These are phyloP conservation scores for Tetragnatha versicolor DNA, from an alignment of 1,140 invertebrate species.

Conservation along the genomic window DNA sequence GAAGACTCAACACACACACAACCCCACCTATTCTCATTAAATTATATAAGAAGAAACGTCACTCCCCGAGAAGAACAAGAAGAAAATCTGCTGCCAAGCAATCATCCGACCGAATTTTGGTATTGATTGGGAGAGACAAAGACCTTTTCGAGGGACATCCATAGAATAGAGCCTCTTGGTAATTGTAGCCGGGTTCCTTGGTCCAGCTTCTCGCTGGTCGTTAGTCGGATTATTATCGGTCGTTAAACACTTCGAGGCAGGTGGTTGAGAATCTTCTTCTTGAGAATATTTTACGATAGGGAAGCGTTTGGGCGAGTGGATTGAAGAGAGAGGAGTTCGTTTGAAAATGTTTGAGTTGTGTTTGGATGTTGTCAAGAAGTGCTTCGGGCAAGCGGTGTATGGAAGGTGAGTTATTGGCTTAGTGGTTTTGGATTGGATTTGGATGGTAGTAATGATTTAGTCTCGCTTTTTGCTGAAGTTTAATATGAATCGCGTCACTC, in stretches of 20 bases:
- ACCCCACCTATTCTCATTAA: constrained; percentile 2
- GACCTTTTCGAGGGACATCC: constrained; percentile 3
- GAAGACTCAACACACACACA: too few species aligned
- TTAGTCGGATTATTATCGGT: background rate
- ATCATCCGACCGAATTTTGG: background rate
- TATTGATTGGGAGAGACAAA: constrained; percentile 40
- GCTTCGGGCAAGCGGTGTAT: too few species aligned
- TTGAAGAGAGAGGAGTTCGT: background rate
- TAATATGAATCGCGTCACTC: too few species aligned
- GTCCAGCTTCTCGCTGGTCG: background rate
- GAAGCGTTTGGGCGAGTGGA: background rate
- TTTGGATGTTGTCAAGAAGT: too few species aligned
- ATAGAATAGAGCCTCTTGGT: constrained; percentile 13
- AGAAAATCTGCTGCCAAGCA: constrained; percentile 14
- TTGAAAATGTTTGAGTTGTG: too few species aligned
- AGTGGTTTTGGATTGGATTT: too few species aligned
- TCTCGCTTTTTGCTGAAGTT: too few species aligned
- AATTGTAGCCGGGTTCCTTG: constrained; percentile 2
- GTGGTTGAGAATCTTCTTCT: background rate
- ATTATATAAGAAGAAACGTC: constrained; percentile 28
- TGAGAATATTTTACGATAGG: too few species aligned
- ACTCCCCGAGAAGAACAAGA: too few species aligned
- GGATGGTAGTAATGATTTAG: too few species aligned
- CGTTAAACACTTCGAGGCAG: constrained; percentile 9
- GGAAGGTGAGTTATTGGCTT: too few species aligned